Percentiles rank a stretch among this genome's conserved stretches.
Conservation (phyloP, 2,113 vertebrate genomes). For the Lynx canadensis region DNA sequence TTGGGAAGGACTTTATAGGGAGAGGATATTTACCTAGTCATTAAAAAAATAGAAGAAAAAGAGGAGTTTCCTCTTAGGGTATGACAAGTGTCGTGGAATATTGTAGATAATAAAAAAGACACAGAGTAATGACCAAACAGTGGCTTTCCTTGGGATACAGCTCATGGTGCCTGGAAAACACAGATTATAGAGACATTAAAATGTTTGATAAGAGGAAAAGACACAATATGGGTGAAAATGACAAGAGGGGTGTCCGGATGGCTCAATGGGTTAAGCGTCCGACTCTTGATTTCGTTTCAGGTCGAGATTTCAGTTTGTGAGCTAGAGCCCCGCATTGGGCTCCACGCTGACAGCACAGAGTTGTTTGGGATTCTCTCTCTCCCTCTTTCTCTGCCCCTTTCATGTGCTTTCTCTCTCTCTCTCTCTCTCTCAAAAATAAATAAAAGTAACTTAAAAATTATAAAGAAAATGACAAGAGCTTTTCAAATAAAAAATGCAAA, state of each 20-base stretch:
- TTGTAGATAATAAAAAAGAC: background rate
- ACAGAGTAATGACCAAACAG: accelerated
- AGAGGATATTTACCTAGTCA: background rate
- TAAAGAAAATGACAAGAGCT: background rate
- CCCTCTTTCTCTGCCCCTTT: too few relatives aligned
- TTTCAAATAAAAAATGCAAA: background rate
- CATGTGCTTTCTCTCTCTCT: too few relatives aligned
- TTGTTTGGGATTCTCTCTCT: too few relatives aligned
- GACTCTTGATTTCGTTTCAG: too few relatives aligned
- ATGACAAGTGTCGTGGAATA: background rate
- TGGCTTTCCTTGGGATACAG: background rate
- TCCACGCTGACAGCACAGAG: too few relatives aligned
- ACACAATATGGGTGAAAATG: background rate
- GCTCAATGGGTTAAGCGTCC: too few relatives aligned
- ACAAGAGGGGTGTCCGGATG: background rate
- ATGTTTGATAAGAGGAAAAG: background rate
- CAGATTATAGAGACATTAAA: background rate
- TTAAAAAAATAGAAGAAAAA: background rate
- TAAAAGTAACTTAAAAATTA: too few relatives aligned
- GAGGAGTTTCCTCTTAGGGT: background rate
- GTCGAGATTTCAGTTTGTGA: too few relatives aligned
- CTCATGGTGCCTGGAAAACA: background rate
- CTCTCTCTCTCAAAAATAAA: too few relatives aligned
- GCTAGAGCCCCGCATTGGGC: too few relatives aligned
- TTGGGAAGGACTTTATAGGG: background rate